Conservation (phyloP, 2,888 invertebrate species). For the Cylindroiulus punctatus region DNA sequence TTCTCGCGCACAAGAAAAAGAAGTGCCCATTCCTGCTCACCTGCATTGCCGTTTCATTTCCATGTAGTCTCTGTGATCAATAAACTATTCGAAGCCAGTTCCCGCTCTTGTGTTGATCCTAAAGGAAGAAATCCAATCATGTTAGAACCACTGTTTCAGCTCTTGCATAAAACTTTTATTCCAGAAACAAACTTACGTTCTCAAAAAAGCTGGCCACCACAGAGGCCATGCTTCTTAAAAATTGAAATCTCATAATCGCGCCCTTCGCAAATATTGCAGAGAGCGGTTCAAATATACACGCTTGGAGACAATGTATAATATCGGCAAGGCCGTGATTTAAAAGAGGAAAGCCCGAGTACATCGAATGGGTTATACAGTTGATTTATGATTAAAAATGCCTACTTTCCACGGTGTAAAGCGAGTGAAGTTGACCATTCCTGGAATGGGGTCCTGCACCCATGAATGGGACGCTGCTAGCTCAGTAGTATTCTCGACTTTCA, state of each 20-base stretch:
- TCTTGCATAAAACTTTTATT: constrained; percentile 37
- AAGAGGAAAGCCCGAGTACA: background rate
- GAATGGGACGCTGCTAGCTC: too few species aligned
- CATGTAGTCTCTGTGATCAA: background rate
- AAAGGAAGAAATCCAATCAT: background rate
- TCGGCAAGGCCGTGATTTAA: background rate
- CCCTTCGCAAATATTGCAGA: constrained; percentile 36
- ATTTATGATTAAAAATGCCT: background rate
- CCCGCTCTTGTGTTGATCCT: background rate
- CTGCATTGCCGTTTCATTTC: background rate
- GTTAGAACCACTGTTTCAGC: background rate
- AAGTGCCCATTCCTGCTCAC: background rate
- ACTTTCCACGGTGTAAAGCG: too few species aligned
- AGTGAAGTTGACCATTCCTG: too few species aligned
- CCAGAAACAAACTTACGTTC: constrained; percentile 14
- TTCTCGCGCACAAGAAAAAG: background rate
- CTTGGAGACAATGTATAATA: background rate
- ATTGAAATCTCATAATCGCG: background rate
- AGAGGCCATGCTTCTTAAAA: constrained; percentile 12
- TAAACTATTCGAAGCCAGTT: background rate
- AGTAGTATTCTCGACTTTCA: too few species aligned
- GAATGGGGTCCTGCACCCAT: too few species aligned
- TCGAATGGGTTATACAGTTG: background rate
- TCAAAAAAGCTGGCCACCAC: constrained; percentile 29
- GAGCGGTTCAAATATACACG: constrained; percentile 5